Evolutionary conservation across 2,797 vertebrate species (phyloP), one percentile per base, ranked within the genome.

Genomic region (Acrossocheilus fasciatus): DNA sequence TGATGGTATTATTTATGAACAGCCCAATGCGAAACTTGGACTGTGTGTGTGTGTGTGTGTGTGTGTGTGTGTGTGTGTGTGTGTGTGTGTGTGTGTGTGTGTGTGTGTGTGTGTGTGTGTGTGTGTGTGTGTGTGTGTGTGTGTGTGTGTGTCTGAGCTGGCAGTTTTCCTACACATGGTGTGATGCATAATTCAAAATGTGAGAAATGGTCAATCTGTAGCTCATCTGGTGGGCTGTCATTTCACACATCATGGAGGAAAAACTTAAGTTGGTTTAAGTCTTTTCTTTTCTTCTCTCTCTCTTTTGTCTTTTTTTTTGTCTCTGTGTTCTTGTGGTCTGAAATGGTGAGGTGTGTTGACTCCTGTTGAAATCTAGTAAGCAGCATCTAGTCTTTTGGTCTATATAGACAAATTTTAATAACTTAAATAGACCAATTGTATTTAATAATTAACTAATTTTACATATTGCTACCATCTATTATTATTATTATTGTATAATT

Each of bases 1-100:
- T 64, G 76, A 80, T 84, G 86, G 86, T 30, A 84, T 84, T 87
- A 84, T 84, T 84, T 81, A 84, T 87, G 86, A 84, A 84, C 82
- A 52, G 66, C 86, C 15, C 74, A 20, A 57, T 83, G 43, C 4
- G 10, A 72, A 30, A 26, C 39, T 34, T 34, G 6, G 30, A 68
- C 8, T 41, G 45, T 41, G 66, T 54, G 81, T 59, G 14, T 41
- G 45, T 39, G 66, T 39, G 81, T 47, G 47, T 41, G 81, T 36
- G 30, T 43, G 47, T 54, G 81, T 47, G 30, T 54, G 47, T 54
- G 81, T 47, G 30, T 54, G 47, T 54, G 81, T 47, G 30, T 54
- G 47, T 54, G 81, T 47, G 30, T 54, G 47, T 54, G 81, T 47
- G 30, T 54, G 81, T 47, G 30, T 54, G 47, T 54, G 81, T 47